These are phyloP conservation scores for Mastomys natalensis DNA, from an alignment of 2,113 vertebrate genomes.

Conservation along the genomic window DNA sequence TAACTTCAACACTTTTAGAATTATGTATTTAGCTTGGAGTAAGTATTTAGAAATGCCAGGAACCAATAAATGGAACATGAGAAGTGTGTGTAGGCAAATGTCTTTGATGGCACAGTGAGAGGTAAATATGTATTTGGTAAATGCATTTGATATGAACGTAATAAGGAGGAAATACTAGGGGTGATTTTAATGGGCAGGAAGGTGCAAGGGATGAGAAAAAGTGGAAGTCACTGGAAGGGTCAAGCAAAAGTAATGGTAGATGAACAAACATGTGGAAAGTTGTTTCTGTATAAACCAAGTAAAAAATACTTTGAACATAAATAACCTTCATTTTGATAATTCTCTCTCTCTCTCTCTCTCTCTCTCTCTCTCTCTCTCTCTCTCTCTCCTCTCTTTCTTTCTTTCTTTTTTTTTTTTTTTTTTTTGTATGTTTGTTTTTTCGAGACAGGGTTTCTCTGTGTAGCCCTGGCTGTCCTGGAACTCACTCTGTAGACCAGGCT, in stretches of 20 bases:
- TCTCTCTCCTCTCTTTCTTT: too few species aligned
- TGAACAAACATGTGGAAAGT: background rate
- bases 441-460: too few species aligned
- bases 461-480: too few species aligned
- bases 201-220: background rate
- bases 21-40: background rate
- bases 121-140: background rate
- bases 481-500: too few species aligned
- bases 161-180: background rate
- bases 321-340: background rate
- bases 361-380: too few species aligned
- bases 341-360: too few species aligned
- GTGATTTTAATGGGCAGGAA: background rate
- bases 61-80: background rate
- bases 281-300: background rate
- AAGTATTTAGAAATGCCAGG: background rate
- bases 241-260: background rate
- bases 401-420: too few species aligned
- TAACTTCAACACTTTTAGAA: background rate
- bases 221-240: background rate
- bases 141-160: background rate
- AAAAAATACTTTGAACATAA: background rate
- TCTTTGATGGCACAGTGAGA: background rate
- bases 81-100: background rate
- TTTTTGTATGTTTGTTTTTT: too few species aligned